phyloP scores from a whole-genome alignment of 1,140 invertebrate species.

The Drosophila truncata region DNA sequence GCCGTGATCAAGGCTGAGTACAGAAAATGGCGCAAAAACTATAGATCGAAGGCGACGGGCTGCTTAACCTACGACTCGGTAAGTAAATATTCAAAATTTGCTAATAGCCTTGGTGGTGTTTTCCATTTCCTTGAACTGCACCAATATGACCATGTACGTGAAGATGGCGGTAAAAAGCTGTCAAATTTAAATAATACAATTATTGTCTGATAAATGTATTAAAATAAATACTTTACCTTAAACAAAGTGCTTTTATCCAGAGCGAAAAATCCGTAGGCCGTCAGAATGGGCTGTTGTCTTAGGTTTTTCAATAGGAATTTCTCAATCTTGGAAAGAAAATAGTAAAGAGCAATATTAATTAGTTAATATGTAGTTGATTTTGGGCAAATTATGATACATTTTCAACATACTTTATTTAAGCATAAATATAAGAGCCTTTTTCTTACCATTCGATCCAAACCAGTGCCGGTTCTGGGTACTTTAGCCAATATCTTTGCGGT shows the following conservation, averaged over 20 bases:
- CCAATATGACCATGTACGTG: conserved; percentile 81
- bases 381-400: not conserved
- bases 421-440: not conserved
- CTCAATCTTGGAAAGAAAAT: conserved; percentile 51
- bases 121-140: conserved; percentile 81
- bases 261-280: conserved; percentile 78
- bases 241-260: conserved; percentile 78
- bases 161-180: conserved; percentile 81
- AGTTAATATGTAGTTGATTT: not conserved
- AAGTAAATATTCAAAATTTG: conserved; percentile 85
- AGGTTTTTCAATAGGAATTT: conserved; percentile 79
- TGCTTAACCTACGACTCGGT: conserved; percentile 92
- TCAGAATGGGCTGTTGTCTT: conserved; percentile 73
- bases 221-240: conserved; percentile 49
- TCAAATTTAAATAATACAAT: not conserved
- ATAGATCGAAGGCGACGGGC: conserved; percentile 92
- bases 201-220: not conserved
- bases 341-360: too few relatives aligned
- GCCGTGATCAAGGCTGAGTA: conserved; percentile 99
- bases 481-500: conserved; percentile 76
- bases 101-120: conserved; percentile 59
- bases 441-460: conserved; percentile 73
- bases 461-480: conserved; percentile 67
- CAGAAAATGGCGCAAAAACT: conserved; percentile 99
- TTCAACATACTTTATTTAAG: not conserved